Conservation (phyloP, 2,797 vertebrate species). For the Forpus xanthops region DNA sequence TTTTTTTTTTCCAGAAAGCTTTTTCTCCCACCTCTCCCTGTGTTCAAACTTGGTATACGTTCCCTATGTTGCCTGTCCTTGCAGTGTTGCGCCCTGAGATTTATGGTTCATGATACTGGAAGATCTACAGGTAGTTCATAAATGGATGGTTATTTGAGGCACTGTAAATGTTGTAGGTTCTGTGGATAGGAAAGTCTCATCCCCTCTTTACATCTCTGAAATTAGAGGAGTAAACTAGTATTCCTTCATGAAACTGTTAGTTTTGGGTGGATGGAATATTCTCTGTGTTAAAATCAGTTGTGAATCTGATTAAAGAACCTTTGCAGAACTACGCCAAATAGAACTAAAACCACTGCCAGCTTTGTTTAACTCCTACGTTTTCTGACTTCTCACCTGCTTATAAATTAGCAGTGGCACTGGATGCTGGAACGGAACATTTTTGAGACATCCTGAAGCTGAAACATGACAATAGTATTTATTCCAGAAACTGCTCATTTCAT, state of each 20-base stretch:
- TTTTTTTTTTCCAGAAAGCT: background rate
- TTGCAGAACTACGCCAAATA: background rate
- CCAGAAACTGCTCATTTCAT: background rate
- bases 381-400: background rate
- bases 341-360: background rate
- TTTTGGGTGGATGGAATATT: background rate
- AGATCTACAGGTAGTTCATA: background rate
- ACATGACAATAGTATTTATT: background rate
- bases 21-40: background rate
- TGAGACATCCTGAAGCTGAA: background rate
- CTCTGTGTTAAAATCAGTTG: background rate
- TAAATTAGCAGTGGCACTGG: background rate
- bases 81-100: fast-evolving
- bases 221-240: background rate
- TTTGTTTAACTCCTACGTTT: background rate
- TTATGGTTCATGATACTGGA: background rate
- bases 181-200: background rate
- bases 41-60: fast-evolving
- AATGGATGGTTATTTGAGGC: background rate
- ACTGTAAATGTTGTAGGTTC: background rate
- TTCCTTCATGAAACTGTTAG: background rate
- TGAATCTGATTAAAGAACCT: background rate
- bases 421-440: background rate
- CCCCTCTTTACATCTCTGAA: background rate
- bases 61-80: background rate